A percentile compares a stretch with the other conserved stretches of the same genome.
Evolutionary conservation across 2,888 invertebrate genomes (phyloP).

Genomic region (Stegana nigrithorax): DNA sequence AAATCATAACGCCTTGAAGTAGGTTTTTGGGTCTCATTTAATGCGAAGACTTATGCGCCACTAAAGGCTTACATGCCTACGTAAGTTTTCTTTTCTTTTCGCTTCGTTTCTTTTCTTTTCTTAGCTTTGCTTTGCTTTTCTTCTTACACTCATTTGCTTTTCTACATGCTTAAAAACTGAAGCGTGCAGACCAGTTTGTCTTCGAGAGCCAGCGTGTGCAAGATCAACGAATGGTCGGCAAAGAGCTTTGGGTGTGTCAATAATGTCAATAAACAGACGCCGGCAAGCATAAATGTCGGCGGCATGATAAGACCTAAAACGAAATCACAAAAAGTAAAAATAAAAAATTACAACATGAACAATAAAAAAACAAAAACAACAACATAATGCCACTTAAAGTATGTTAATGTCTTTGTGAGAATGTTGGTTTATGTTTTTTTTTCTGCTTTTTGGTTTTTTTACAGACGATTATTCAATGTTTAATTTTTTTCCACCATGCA

Average conservation of each 20-base stretch:
- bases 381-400: conserved; percentile 21
- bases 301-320: conserved; percentile 8
- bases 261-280: conserved; percentile 14
- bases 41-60: neutral
- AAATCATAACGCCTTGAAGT: conserved; percentile 1
- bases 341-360: neutral
- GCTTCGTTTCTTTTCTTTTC: no score
- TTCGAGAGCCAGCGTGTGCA: neutral
- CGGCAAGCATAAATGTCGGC: neutral
- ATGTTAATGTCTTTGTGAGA: conserved; percentile 18
- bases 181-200: neutral
- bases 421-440: conserved; percentile 1
- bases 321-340: neutral
- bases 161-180: conserved; percentile 1
- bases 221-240: conserved; percentile 1
- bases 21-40: conserved; percentile 7
- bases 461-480: neutral
- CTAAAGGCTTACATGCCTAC: neutral
- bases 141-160: neutral
- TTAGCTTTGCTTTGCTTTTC: no score
- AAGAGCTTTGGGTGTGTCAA: conserved; percentile 10
- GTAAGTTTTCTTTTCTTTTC: neutral
- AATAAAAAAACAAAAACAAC: no score
- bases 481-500: neutral
- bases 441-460: neutral